Base-by-base conservation (phyloP, 2,888 invertebrate genomes). In the Stenodera caucasica region DNA sequence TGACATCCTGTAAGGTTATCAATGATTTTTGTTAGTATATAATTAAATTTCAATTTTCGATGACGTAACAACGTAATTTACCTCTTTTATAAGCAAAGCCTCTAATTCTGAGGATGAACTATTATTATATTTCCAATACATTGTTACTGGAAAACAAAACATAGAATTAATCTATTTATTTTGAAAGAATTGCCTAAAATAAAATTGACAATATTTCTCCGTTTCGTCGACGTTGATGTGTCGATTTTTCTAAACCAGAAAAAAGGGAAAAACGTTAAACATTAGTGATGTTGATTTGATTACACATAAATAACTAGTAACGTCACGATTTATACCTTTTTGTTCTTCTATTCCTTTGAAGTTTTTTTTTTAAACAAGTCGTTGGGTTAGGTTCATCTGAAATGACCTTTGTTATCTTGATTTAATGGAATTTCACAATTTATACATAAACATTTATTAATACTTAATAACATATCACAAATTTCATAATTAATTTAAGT, bases 101-200 rank as follows among this genome's bases (percentile, higher is more conserved):
- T 90, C 91, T 78, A 92, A 86, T 81, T 90, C 88, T 73, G 89
- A 87, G 70, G 88, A 87, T 70, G 84, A 84, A 76, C 86, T 83
- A 79, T 87, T 86, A 82, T 90, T 91, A 78, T 87, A 89, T 79
- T 88, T 88, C 92, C 92, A 92, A 86, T 91, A 92, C 92, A 92
- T 92, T 23, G 18, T 45, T 45, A 12, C 45, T 45, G n/a, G 1
- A 45, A 40, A 23, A n/a, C 21, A 18, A 5, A 45, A 40, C 2
- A 80, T 72, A 61, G 15, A 58, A 57, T 5, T 61, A 58, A 61
- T 58, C 45, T 18, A 18, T 26, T 37, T 15, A 49, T 49, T 58
- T 50, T 23, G 45, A 21, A 2, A 45, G 21, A 45, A 45, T 15
- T 45, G 45, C 45, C 18, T 23, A 21, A 26, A 18, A n/a, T n/a